These are phyloP conservation scores for Limnothrissa miodon DNA, from an alignment of 2,113 vertebrate genomes.

Conservation along the genomic window DNA sequence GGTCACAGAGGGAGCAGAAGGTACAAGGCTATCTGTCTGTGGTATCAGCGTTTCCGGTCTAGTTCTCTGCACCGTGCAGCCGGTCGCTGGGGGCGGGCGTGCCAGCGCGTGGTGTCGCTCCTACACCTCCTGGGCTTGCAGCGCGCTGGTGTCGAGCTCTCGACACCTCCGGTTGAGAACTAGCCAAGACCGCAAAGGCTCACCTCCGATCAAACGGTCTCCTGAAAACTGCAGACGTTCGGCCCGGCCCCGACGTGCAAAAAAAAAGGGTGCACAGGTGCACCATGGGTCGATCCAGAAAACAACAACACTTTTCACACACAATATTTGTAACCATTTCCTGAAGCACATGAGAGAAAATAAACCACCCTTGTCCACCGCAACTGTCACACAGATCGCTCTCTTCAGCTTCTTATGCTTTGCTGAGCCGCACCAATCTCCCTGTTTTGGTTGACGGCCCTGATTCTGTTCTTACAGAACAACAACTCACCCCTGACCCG, in stretches of 20 bases:
- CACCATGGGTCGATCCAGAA: neutral
- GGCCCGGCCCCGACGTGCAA: neutral
- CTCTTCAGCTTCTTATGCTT: neutral
- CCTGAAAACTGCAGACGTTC: neutral
- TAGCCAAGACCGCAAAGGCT: neutral
- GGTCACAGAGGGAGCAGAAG: neutral
- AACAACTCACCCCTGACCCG: neutral
- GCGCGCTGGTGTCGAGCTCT: neutral
- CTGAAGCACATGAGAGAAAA: neutral
- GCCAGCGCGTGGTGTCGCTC: neutral
- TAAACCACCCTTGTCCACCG: neutral
- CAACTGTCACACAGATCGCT: neutral
- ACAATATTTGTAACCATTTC: slow-evolving; percentile 3
- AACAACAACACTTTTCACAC: slow-evolving; percentile 1
- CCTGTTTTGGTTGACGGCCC: neutral
- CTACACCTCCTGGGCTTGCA: neutral
- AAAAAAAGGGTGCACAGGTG: slow-evolving; percentile 4
- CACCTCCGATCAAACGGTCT: slow-evolving; percentile 10
- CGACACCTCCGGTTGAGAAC: neutral
- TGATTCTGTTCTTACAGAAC: neutral
- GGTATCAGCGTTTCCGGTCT: slow-evolving; percentile 52
- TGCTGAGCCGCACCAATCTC: neutral
- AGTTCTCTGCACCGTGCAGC: slow-evolving; percentile 49
- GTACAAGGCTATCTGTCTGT: slow-evolving; percentile 42
- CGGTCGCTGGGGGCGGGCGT: slow-evolving; percentile 41